These are phyloP conservation scores for Pangasianodon gigas DNA, from an alignment of 2,113 vertebrate species.

Conservation along the genomic window DNA sequence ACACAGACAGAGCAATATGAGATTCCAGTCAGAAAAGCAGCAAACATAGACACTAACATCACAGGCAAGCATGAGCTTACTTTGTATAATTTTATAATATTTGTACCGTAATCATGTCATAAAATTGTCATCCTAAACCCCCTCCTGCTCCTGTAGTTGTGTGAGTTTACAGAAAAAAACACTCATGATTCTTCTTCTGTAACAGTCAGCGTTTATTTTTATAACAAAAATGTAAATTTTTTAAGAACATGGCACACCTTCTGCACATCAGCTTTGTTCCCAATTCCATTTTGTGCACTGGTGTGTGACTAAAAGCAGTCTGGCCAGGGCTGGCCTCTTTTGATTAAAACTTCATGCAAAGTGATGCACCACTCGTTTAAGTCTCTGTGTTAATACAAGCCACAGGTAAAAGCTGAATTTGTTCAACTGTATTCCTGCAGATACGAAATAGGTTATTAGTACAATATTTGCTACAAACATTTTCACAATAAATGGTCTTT, in stretches of 20 bases:
- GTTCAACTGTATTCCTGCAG: not conserved
- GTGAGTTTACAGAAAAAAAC: not conserved
- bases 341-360: slow-evolving; percentile 2
- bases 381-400: not conserved
- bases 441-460: not conserved
- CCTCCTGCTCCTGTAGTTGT: not conserved
- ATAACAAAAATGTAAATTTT: not conserved
- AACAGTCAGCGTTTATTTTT: not conserved
- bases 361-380: slow-evolving; percentile 1
- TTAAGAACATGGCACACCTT: not conserved
- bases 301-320: slow-evolving; percentile 24
- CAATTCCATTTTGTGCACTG: slow-evolving; percentile 23
- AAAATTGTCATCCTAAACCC: not conserved
- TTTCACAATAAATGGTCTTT: not conserved
- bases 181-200: not conserved
- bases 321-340: not conserved
- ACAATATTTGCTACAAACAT: no score
- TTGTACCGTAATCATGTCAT: not conserved
- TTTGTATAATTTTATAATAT: not conserved
- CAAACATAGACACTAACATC: not conserved
- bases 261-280: not conserved
- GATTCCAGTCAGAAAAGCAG: not conserved
- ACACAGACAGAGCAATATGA: not conserved
- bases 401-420: not conserved
- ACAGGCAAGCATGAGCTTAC: not conserved